Evolutionary conservation across 2,113 vertebrate genomes (phyloP), one percentile per base, ranked within the genome.

Genomic region (Odocoileus hemionus): DNA sequence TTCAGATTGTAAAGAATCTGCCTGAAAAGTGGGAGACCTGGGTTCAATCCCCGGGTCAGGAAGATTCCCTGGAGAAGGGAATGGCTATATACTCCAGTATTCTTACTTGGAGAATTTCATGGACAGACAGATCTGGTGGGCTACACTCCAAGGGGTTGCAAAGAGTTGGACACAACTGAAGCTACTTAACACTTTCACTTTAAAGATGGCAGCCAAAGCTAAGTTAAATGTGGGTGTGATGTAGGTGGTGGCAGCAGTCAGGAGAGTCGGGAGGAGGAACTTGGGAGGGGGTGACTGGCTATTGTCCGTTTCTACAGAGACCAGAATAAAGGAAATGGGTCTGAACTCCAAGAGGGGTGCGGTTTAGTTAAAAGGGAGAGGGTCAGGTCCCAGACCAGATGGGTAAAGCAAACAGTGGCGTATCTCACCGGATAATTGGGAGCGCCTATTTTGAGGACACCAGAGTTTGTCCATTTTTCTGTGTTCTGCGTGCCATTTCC

Each of bases 221-320:
- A 25, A 52, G 45, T 50, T 50, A 50, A 7, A 33, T 0, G 2
- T 0, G 1, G 10, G 5, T 8, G 13, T 8, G 13, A 26, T 0
- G 17, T 33, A 7, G 39, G n/a, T 0, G 19, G 52, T 4, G 1
- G 15, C 43, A 0, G 2, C 5, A 14, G 26, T 10, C 1, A 13
- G 9, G 16, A 13, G 64, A 67, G 64, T 67, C 7, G 15, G 23
- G 50, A 19, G 13, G 26, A 52, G 25, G 3, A 1, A 0, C 5
- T 39, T 19, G 12, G 36, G 6, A 3, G 36, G 60, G 6, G 54
- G 8, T 1, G 3, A 36, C 26, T 4, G 30, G 19, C n/a, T 80
- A 1, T 5, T 67, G 7, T 43, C 64, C 7, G 4, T 70, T 50
- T 95, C 50, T 83, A 7, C 4, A 6, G 58, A 67, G 43, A 33